phyloP scores from a whole-genome alignment of 2,797 vertebrate genomes.

The Hippopotamyrus pictus region DNA sequence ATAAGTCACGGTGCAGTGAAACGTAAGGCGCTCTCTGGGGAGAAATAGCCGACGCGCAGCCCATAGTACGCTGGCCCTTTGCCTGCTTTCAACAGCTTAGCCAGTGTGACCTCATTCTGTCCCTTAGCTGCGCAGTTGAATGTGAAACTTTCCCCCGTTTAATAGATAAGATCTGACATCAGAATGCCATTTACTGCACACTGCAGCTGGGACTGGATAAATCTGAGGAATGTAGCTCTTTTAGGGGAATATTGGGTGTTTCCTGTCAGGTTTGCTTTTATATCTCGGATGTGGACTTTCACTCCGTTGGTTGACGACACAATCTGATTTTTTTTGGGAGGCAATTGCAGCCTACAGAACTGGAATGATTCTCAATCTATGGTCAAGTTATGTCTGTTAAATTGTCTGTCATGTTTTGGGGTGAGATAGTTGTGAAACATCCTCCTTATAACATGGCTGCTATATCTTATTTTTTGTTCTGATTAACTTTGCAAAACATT shows the following conservation, averaged over 20 bases:
- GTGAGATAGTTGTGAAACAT: neutral
- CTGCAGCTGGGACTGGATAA: neutral
- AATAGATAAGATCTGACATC: slow-evolving; percentile 3
- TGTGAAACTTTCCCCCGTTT: neutral
- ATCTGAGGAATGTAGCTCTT: slow-evolving; percentile 10
- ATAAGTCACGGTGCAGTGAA: neutral
- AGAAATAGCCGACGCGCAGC: neutral
- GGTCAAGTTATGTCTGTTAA: neutral
- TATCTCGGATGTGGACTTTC: neutral
- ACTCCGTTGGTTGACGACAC: neutral
- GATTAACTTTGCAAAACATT: neutral
- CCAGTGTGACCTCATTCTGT: neutral
- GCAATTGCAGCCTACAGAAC: neutral
- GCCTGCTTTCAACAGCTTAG: neutral
- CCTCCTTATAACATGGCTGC: too few relatives aligned
- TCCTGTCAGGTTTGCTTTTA: slow-evolving; percentile 5
- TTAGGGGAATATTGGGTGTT: neutral
- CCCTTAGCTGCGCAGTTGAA: neutral
- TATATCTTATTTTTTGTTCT: neutral
- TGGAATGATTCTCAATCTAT: neutral
- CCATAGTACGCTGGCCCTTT: neutral
- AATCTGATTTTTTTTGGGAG: neutral
- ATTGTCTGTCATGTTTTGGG: neutral
- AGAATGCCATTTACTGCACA: neutral
- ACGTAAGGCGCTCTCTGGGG: neutral